Evolutionary conservation across 2,888 invertebrate species (phyloP).

Genomic region (Metopia argyrocephala): DNA sequence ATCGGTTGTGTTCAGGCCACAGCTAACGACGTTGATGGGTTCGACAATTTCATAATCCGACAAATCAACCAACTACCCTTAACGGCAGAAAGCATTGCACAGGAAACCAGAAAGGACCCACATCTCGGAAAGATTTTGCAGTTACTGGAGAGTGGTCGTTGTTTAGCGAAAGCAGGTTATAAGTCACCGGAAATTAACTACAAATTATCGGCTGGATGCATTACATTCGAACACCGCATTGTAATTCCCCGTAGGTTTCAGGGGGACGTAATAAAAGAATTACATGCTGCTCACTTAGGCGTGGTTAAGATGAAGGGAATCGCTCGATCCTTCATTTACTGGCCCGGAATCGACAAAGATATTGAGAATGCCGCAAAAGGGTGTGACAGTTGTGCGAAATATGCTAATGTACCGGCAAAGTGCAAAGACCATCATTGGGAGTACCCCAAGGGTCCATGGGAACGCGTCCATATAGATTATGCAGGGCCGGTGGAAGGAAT

Average conservation of each 20-base stretch:
- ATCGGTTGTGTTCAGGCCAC: too few relatives aligned
- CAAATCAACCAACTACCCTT: neutral
- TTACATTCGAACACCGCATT: slow-evolving; percentile 13
- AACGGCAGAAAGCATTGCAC: neutral
- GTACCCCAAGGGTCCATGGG: slow-evolving; percentile 71
- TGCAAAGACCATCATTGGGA: slow-evolving; percentile 60
- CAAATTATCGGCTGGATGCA: slow-evolving; percentile 1
- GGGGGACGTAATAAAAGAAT: too few relatives aligned
- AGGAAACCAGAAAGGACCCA: slow-evolving; percentile 14
- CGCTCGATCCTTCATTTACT: neutral
- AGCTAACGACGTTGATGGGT: neutral
- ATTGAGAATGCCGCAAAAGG: neutral
- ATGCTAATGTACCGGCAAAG: neutral
- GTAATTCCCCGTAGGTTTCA: slow-evolving; percentile 4
- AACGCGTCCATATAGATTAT: slow-evolving; percentile 77
- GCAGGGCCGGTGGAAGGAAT: slow-evolving; percentile 73
- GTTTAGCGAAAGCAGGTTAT: slow-evolving; percentile 11
- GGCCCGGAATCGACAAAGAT: neutral
- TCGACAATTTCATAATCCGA: neutral
- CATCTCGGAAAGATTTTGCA: neutral
- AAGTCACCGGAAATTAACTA: slow-evolving; percentile 18
- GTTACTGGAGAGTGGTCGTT: slow-evolving; percentile 2
- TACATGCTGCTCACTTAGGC: neutral
- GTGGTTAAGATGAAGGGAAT: neutral
- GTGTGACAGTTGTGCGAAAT: neutral